These are phyloP conservation scores for Petrolisthes cinctipes DNA, from an alignment of 2,888 invertebrate genomes.

Conservation along the genomic window DNA sequence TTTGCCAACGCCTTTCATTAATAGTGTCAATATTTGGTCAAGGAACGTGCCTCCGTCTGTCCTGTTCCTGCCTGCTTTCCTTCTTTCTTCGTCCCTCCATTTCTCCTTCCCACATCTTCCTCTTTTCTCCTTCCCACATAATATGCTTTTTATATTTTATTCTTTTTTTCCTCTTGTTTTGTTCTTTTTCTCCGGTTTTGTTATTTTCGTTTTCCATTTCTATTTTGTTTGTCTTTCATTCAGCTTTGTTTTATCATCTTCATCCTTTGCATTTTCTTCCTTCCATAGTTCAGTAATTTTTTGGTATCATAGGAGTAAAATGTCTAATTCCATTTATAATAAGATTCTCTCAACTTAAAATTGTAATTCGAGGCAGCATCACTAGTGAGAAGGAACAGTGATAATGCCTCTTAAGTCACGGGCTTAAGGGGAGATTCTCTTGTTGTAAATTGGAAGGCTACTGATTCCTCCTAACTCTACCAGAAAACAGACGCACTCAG, in stretches of 20 bases:
- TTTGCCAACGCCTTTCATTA: slow-evolving; percentile 17
- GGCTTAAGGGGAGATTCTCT: too few relatives aligned
- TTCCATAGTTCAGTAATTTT: background rate
- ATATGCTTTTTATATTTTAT: background rate
- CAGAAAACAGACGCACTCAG: too few relatives aligned
- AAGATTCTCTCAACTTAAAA: too few relatives aligned
- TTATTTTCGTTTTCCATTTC: background rate
- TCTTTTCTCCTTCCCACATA: background rate
- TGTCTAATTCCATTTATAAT: too few relatives aligned
- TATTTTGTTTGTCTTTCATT: background rate
- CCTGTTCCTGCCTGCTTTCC: background rate
- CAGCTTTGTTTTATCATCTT: background rate
- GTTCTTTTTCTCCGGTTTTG: background rate
- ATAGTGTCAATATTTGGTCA: slow-evolving; percentile 22
- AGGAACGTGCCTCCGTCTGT: background rate
- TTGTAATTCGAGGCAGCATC: too few relatives aligned
- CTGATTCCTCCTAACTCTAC: too few relatives aligned
- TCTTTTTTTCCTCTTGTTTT: background rate
- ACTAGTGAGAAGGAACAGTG: too few relatives aligned
- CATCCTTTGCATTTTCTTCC: background rate
- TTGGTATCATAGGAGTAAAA: background rate
- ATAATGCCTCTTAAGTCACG: too few relatives aligned
- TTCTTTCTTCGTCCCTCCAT: background rate
- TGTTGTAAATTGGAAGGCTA: too few relatives aligned
- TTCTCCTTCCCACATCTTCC: background rate